These are phyloP conservation scores for Menidia beryllina DNA, from an alignment of 2,113 vertebrate species.

Conservation along the genomic window DNA sequence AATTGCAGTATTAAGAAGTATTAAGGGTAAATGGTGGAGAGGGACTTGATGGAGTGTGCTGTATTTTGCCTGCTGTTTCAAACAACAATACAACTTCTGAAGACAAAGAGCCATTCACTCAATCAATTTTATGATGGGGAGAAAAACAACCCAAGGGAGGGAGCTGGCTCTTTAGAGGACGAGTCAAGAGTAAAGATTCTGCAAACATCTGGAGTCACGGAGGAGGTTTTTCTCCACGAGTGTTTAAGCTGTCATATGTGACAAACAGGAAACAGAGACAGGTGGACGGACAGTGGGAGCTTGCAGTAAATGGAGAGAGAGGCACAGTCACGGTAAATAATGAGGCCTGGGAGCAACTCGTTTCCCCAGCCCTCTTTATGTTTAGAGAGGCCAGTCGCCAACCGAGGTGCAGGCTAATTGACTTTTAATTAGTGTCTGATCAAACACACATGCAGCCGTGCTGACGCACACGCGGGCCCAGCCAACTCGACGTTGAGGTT, in stretches of 20 bases:
- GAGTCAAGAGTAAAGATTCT: background rate
- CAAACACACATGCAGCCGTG: slow-evolving; percentile 43
- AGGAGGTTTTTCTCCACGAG: background rate
- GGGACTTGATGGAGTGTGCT: background rate
- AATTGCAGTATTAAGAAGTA: slow-evolving; percentile 36
- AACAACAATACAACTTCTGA: slow-evolving; percentile 12
- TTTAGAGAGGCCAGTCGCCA: slow-evolving; percentile 70
- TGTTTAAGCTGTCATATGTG: slow-evolving; percentile 7
- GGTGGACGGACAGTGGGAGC: slow-evolving; percentile 31
- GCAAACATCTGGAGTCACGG: background rate
- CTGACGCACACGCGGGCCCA: slow-evolving; percentile 24
- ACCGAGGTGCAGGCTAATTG: slow-evolving; percentile 72
- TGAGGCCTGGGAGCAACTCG: slow-evolving; percentile 62
- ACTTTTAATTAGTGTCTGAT: slow-evolving; percentile 80
- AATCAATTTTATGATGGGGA: slow-evolving; percentile 23
- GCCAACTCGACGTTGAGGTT: background rate
- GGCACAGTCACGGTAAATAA: slow-evolving; percentile 70
- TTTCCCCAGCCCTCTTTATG: slow-evolving; percentile 51
- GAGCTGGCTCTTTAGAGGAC: background rate
- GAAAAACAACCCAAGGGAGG: background rate
- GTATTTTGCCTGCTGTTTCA: slow-evolving; percentile 11
- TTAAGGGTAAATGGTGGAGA: slow-evolving; percentile 13
- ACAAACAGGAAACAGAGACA: slow-evolving; percentile 12
- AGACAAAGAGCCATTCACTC: slow-evolving; percentile 1
- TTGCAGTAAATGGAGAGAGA: slow-evolving; percentile 48